Percentiles rank a stretch among this genome's conserved stretches.
Conservation (phyloP, 2,113 vertebrate genomes). For the Rhinogobius similis region DNA sequence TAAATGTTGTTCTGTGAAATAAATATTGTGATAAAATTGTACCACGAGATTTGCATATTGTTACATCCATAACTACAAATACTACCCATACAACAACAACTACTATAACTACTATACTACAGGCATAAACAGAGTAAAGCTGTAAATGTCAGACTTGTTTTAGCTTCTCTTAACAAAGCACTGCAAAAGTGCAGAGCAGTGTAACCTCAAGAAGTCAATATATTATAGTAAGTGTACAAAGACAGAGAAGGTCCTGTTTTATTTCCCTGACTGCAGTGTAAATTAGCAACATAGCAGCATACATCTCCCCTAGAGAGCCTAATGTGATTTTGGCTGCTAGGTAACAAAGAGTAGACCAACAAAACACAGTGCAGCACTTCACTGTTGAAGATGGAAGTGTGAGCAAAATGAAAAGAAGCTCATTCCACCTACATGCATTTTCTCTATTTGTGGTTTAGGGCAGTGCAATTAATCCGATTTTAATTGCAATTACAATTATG, state of each 20-base stretch:
- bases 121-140: background rate
- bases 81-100: no score
- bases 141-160: background rate
- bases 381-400: background rate
- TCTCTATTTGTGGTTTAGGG: background rate
- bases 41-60: no score
- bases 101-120: background rate
- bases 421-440: background rate
- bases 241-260: background rate
- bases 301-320: conserved; percentile 4
- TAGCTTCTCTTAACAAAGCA: background rate
- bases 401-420: background rate
- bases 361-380: background rate
- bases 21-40: no score
- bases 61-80: no score
- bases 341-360: background rate
- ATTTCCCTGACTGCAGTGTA: conserved; percentile 1
- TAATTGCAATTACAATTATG: no score
- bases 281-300: conserved; percentile 9
- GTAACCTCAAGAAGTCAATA: background rate
- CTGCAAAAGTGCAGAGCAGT: background rate
- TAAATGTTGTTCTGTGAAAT: no score
- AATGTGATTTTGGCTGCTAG: conserved; percentile 11
- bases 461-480: background rate
- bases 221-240: conserved; percentile 3